Conservation (phyloP, 2,797 vertebrate species). For the Mormyrops attenuatus region DNA sequence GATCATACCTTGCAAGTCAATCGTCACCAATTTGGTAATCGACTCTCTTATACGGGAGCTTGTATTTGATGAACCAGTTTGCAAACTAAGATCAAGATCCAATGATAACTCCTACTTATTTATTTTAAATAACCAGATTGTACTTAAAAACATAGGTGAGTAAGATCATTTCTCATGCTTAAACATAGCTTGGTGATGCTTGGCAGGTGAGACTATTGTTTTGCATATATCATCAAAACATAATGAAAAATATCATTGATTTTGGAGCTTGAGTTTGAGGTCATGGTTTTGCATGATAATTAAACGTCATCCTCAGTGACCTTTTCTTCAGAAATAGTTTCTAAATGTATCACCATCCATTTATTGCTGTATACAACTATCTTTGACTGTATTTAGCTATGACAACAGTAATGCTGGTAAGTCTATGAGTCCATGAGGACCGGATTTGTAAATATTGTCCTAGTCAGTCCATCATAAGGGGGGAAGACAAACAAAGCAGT, state of each 20-base stretch:
- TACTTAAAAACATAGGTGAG: neutral
- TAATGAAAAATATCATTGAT: conserved; percentile 1
- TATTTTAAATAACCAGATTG: neutral
- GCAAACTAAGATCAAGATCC: neutral
- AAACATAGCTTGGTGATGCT: neutral
- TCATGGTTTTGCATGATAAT: neutral
- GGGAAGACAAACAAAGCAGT: neutral
- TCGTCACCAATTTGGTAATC: neutral
- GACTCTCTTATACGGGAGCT: neutral
- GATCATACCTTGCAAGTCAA: neutral
- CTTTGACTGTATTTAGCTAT: neutral
- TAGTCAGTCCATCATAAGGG: neutral
- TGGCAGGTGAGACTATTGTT: neutral
- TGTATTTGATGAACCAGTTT: neutral
- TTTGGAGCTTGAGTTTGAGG: neutral
- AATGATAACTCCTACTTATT: neutral
- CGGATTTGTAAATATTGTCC: neutral
- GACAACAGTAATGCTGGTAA: neutral
- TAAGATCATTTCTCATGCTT: neutral
- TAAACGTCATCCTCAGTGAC: neutral
- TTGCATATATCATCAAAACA: conserved; percentile 20
- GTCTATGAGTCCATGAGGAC: neutral
- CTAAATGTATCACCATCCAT: neutral
- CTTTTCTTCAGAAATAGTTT: neutral
- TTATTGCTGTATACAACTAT: neutral